These are phyloP conservation scores for Trachelus tabidus DNA, from an alignment of 2,888 invertebrate species.

Conservation along the genomic window DNA sequence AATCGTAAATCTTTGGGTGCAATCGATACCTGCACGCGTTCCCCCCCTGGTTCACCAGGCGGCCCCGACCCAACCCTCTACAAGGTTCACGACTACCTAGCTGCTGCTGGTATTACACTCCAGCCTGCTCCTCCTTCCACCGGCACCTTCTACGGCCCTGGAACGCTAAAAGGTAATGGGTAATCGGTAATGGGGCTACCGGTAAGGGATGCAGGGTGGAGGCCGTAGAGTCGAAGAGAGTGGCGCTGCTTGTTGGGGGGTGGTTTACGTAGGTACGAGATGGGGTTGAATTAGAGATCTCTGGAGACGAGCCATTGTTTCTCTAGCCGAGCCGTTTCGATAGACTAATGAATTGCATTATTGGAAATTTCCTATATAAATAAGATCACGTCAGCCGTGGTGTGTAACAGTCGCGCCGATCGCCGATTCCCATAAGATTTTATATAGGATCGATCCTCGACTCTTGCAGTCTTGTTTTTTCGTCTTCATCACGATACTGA, in stretches of 20 bases:
- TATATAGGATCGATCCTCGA: background rate
- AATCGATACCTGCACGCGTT: conserved; percentile 22
- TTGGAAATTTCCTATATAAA: conserved; percentile 52
- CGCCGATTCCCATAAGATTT: background rate
- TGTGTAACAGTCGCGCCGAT: background rate
- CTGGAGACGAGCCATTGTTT: conserved; percentile 40
- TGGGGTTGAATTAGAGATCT: background rate
- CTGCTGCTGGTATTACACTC: background rate
- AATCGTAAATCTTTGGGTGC: conserved; percentile 27
- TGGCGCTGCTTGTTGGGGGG: background rate
- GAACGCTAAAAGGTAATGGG: conserved; percentile 13
- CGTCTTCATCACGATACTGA: background rate
- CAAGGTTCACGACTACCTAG: background rate
- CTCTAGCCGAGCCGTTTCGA: conserved; percentile 29
- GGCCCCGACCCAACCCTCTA: background rate
- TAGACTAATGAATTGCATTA: conserved; percentile 52
- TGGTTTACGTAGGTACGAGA: background rate
- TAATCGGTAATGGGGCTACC: background rate
- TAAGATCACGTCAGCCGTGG: conserved; percentile 44
- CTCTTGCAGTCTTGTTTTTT: background rate
- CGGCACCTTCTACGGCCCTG: conserved; percentile 1
- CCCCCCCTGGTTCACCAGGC: background rate
- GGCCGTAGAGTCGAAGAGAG: background rate
- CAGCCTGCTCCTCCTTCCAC: conserved; percentile 3
- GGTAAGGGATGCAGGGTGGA: background rate